Base-by-base conservation (phyloP, 35 echinoderm and acorn worm genomes). In the Eucidaris tribuloides region DNA sequence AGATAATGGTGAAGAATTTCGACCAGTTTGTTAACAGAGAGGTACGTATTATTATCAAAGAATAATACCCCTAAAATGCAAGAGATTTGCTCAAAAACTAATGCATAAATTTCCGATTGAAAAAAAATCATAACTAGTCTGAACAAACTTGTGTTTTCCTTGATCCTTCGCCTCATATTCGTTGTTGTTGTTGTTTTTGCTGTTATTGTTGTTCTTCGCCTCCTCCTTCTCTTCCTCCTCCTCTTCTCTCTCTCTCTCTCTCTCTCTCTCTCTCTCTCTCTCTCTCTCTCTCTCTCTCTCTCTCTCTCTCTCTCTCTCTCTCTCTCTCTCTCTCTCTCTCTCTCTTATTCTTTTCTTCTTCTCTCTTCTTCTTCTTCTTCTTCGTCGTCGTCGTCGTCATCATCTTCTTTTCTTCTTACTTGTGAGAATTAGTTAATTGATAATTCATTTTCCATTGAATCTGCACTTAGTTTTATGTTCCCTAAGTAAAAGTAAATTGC, bases 1-100 rank as follows among this genome's bases (percentile, higher is more conserved):
- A 74, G 44, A 74, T 74, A 38, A 74, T 74, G 68, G 68, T 74
- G 2, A 74, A 74, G 25, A 33, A 74, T 44, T 74, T 74, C 7
- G 68, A 74, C 37, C 68, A 40, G 7, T 74, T 74, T 41, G 22
- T 24, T 22, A 74, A 74, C 35, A 74, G 68, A 44, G 37, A 35
- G 68, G 68, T 74, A 74, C 38, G 15, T 11, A 20, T 33, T 40
- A 72, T 2, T 24, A 33, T 18, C 34, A 24, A 7, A 81, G 23
- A 41, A 7, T 7, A 15, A 33, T 11, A 42, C 5, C 11, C 30
- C 7, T 19, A 9, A 7, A 66, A 31, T 9, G 13, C 9, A 66
- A 66, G 14, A 54, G 49, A 13, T 9, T n/a, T 13, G 49, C 9
- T 54, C 49, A 13, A 13, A 13, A 13, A 13, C n/a, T 13, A 9